Base-by-base conservation (phyloP, 1,140 invertebrate genomes). In the Saccostrea echinata region DNA sequence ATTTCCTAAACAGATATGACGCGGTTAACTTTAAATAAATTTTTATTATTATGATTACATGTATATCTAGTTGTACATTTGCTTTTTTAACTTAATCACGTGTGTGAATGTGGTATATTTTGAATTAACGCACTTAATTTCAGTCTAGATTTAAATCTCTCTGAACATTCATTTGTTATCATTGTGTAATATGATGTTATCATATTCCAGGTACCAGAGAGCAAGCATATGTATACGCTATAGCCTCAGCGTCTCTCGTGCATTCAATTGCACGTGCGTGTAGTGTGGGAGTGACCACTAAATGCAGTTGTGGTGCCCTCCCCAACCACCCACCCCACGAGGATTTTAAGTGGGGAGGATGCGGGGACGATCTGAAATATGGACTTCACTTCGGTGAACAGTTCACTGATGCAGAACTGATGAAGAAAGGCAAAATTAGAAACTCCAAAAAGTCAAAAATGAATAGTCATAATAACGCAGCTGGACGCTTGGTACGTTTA, bases 181-280 rank as follows among this genome's bases (percentile, higher is more conserved):
- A 8, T 55, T 55, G 53, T 13, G 18, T 55, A 55, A 18, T 18
- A 57, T 57, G 12, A 76, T 76, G 6, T 51, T 86, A 33, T 84
- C 30, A 88, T 51, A 83, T 90, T 91, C 43, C 94, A 97, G 97
- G 97, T 71, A 97, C 97, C 61, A 96, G 97, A 92, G 97, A 98
- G 95, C 97, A 97, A 81, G 97, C 97, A 0, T 97, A 97, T 87
- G 96, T 98, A 55, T 96, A 98, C 91, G 97, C 97, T 0, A 94
- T 98, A 12, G 95, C 97, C 0, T 96, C 97, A 0, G 97, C 97
- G 0, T 96, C 97, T 2, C 94, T 98, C 71, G 96, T 96, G 16
- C 97, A 97, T 93, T 96, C 96, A 4, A 95, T 97, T 21, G 96
- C 97, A 0, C 95, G 96, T 89, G 97, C 96, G 1, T 98, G 97